Conservation (phyloP, 2,797 vertebrate genomes). For the Hapalemur alaotrensis region DNA sequence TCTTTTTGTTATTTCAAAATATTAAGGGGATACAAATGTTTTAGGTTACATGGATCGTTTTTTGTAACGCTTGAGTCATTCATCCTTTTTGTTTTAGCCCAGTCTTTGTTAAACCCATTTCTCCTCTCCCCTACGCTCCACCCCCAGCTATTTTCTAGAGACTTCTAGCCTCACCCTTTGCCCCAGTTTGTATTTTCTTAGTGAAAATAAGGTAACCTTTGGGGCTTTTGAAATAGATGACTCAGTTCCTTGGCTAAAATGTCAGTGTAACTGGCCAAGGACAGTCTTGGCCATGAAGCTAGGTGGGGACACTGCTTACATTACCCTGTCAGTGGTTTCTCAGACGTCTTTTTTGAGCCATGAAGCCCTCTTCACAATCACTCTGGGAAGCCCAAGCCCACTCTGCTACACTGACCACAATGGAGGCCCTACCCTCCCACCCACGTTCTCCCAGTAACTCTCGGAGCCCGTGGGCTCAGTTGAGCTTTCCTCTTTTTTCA, state of each 20-base stretch:
- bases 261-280: not conserved
- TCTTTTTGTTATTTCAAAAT: not conserved
- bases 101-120: not conserved
- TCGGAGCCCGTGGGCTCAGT: not conserved
- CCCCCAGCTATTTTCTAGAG: not conserved
- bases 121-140: not conserved
- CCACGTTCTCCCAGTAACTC: not conserved
- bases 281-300: not conserved
- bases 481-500: not conserved
- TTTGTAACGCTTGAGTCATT: not conserved
- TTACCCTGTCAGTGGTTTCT: not conserved
- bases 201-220: not conserved
- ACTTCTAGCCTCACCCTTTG: not conserved
- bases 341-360: not conserved
- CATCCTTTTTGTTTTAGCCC: not conserved
- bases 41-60: not conserved
- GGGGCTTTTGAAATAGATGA: not conserved
- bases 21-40: not conserved
- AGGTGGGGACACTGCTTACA: not conserved
- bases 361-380: not conserved
- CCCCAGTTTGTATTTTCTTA: not conserved
- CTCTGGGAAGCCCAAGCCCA: not conserved
- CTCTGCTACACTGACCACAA: not conserved
- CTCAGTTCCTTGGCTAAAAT: constrained; percentile 3
- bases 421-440: not conserved